phyloP scores from a whole-genome alignment of 2,888 invertebrate species.

The Agrochola litura region DNA sequence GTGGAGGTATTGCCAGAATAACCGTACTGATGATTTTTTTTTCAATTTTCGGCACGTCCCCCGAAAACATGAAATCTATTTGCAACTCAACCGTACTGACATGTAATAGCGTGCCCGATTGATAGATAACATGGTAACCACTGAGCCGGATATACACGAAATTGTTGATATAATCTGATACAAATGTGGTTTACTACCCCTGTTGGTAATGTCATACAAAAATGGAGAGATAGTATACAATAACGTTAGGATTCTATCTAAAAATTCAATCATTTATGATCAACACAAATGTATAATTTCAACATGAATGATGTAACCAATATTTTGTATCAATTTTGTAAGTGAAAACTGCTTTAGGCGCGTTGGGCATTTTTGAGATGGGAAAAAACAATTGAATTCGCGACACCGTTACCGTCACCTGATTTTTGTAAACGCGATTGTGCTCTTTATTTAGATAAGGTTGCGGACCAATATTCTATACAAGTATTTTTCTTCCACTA shows the following conservation, averaged over 20 bases:
- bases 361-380: no score
- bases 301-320: no score
- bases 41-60: not conserved
- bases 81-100: conserved; percentile 14
- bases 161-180: conserved; percentile 52
- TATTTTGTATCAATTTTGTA: no score
- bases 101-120: conserved; percentile 50
- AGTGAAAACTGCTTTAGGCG: no score
- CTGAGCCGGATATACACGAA: conserved; percentile 32
- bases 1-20: not conserved
- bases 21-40: not conserved
- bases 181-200: conserved; percentile 24
- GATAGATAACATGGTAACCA: conserved; percentile 52
- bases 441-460: no score
- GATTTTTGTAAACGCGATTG: no score
- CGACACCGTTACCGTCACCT: no score
- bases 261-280: not conserved
- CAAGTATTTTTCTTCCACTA: no score
- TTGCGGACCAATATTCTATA: no score
- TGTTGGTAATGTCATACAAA: not conserved
- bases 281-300: not conserved
- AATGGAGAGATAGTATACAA: no score
- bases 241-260: not conserved
- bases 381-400: no score
- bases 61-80: conserved; percentile 22